Evolutionary conservation across 1,140 invertebrate species (phyloP).

Genomic region (Himalopsyche phryganea): DNA sequence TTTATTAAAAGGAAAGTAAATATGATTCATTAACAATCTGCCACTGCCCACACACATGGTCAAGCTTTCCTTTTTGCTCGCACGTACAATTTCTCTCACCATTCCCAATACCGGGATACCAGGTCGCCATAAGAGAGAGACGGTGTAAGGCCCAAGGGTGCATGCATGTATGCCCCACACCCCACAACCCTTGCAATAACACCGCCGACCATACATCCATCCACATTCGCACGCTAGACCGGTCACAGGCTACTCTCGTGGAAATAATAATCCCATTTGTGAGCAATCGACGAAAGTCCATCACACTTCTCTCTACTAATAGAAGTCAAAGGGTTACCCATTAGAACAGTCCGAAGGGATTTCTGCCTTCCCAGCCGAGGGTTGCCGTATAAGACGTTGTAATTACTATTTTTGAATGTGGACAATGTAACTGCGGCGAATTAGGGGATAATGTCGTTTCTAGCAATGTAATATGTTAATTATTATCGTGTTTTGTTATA

Average conservation of each 20-base stretch:
- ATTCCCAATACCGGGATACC: background rate
- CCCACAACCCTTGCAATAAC: constrained; percentile 7
- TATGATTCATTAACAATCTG: no score
- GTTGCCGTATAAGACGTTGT: no score
- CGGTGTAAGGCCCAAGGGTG: constrained; percentile 8
- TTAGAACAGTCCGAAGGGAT: constrained; percentile 3
- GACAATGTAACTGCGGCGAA: no score
- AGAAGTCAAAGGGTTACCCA: constrained; percentile 33
- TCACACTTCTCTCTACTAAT: constrained; percentile 26
- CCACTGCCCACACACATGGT: no score
- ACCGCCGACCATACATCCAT: constrained; percentile 3
- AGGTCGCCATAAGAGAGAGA: background rate
- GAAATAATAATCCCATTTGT: constrained; percentile 34
- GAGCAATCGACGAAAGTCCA: constrained; percentile 31
- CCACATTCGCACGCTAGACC: constrained; percentile 8
- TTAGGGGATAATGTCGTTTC: no score
- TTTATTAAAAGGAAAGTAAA: no score
- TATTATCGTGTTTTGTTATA: no score
- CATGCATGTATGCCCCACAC: background rate
- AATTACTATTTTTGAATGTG: no score
- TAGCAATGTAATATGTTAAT: no score
- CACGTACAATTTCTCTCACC: constrained; percentile 1
- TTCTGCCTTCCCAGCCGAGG: no score
- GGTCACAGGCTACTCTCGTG: constrained; percentile 18
- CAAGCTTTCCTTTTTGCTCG: no score